phyloP scores from a whole-genome alignment of 2,113 vertebrate genomes.

The Limnothrissa miodon region DNA sequence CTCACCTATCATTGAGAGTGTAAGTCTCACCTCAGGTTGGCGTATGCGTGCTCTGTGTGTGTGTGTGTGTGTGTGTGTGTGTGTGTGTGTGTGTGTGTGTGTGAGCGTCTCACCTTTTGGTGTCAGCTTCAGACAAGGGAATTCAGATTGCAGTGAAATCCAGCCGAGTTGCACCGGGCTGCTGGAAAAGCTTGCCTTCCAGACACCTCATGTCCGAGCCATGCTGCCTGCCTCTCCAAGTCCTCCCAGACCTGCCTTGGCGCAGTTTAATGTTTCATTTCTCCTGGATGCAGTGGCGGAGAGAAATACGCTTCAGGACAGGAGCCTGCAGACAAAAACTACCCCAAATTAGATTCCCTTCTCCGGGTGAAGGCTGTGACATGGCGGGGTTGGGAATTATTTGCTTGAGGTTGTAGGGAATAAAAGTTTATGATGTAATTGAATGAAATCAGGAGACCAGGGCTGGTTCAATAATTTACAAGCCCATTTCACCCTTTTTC shows the following conservation, averaged over 20 bases:
- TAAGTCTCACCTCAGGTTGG: not conserved
- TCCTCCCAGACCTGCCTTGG: constrained; percentile 34
- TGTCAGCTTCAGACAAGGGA: constrained; percentile 23
- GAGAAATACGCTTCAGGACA: constrained; percentile 46
- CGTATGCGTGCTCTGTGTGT: not conserved
- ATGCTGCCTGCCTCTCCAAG: not conserved
- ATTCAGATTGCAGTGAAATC: constrained; percentile 39
- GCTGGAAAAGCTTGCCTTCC: constrained; percentile 38
- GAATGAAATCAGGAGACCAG: constrained; percentile 46
- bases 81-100: not conserved
- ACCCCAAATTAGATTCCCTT: constrained; percentile 27
- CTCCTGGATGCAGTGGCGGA: constrained; percentile 30
- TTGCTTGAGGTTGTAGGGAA: constrained; percentile 41
- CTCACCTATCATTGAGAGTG: not conserved
- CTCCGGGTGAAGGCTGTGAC: constrained; percentile 5
- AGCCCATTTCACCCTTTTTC: constrained; percentile 7
- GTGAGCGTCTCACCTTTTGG: not conserved
- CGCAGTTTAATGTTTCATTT: constrained; percentile 51
- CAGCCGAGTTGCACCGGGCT: constrained; percentile 38
- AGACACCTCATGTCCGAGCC: constrained; percentile 15
- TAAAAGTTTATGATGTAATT: constrained; percentile 51
- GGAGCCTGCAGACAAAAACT: constrained; percentile 35
- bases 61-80: not conserved
- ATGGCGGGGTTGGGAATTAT: constrained; percentile 33
- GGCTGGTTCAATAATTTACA: constrained; percentile 24